Evolutionary conservation across 2,113 vertebrate genomes (phyloP).

Genomic region (Phylloscopus whistleri): DNA sequence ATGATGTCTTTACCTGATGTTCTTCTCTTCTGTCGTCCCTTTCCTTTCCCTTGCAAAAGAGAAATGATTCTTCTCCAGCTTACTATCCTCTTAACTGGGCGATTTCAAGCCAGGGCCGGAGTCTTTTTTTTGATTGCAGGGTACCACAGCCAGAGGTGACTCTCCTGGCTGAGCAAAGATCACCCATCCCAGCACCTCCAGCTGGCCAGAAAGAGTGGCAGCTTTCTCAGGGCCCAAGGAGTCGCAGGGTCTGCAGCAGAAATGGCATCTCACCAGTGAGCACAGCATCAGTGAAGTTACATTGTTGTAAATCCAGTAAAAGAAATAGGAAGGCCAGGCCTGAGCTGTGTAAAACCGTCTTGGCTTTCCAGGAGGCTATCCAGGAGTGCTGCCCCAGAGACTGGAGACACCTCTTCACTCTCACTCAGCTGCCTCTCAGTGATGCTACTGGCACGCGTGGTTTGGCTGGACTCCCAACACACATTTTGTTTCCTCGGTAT

Average conservation of each 20-base stretch:
- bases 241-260: neutral
- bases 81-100: neutral
- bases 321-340: neutral
- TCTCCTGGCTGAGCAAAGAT: neutral
- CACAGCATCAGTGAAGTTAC: neutral
- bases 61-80: neutral
- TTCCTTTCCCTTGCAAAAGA: neutral
- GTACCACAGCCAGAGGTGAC: neutral
- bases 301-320: neutral
- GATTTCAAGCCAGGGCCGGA: neutral
- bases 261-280: fast-evolving
- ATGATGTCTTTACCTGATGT: neutral
- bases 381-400: neutral
- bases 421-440: neutral
- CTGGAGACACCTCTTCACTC: neutral
- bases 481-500: fast-evolving
- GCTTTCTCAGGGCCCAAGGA: neutral
- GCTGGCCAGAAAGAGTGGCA: fast-evolving
- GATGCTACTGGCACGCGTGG: neutral
- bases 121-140: neutral
- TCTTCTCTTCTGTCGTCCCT: neutral
- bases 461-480: neutral
- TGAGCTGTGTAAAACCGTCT: neutral
- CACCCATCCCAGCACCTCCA: neutral
- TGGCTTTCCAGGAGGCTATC: neutral